These are phyloP conservation scores for Leptoclinus maculatus DNA, from an alignment of 2,797 vertebrate species.

Conservation along the genomic window DNA sequence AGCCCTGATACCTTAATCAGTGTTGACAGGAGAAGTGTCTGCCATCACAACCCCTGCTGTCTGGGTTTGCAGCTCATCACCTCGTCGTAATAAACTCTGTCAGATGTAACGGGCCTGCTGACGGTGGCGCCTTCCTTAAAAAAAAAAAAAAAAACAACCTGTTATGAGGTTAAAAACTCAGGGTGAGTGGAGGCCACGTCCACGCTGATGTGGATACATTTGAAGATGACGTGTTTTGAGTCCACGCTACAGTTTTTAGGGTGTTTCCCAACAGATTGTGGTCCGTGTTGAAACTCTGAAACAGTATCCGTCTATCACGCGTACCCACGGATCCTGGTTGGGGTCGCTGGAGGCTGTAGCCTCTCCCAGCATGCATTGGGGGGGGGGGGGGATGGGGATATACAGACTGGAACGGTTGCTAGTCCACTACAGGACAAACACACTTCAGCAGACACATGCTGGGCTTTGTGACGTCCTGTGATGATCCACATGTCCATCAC, in stretches of 20 bases:
- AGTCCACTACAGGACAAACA: not conserved
- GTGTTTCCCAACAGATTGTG: not conserved
- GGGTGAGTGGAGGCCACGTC: not conserved
- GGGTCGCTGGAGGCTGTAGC: not conserved
- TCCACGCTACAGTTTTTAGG: not conserved
- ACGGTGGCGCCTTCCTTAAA: conserved; percentile 15
- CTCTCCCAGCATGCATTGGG: not conserved
- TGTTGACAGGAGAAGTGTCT: conserved; percentile 57
- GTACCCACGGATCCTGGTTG: not conserved
- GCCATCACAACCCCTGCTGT: conserved; percentile 54
- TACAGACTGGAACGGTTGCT: not conserved
- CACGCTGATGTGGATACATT: not conserved
- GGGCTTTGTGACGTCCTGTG: too few species aligned
- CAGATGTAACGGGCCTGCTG: conserved; percentile 41
- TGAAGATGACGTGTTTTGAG: not conserved
- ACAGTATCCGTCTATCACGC: not conserved
- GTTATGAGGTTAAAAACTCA: not conserved
- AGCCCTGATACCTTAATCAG: conserved; percentile 57
- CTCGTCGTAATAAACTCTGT: conserved; percentile 59
- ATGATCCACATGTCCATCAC: too few species aligned
- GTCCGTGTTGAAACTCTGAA: not conserved
- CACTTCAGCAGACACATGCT: not conserved
- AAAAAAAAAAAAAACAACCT: not conserved
- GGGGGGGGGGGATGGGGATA: too few species aligned
- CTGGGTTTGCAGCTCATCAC: conserved; percentile 59